Evolutionary conservation across 2,888 invertebrate genomes (phyloP), one percentile per base, ranked within the genome.

Genomic region (Drosophila histrio): DNA sequence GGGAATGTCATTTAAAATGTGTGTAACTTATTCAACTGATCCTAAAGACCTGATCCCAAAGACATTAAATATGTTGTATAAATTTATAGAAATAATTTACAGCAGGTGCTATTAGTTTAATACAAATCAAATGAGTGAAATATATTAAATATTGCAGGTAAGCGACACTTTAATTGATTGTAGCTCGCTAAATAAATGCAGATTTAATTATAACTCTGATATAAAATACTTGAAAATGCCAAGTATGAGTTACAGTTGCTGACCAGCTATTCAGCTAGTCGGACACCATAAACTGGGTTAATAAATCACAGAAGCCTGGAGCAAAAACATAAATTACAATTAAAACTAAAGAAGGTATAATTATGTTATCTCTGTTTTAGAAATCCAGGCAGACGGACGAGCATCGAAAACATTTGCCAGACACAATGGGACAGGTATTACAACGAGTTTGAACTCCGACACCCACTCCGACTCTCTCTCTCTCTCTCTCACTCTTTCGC

Each of bases 261-360:
- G 26, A 38, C 36, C 44, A 47, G 1, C 13, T 13, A 26, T 28
- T n/a, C 8, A 30, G 7, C 17, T 8, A 22, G 7, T 54, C 11
- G 24, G n/a, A 41, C 30, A 38, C 47, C 2, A 7, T 26, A 26
- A 44, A 8, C 24, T 24, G 15, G 34, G 28, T 43, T 52, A 56
- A 80, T 80, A 87, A 87, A 81, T 81, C 73, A 81, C 59, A 13
- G 2, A n/a, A 19, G 19, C 60, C 44, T 28, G 49, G 22, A 52
- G 68, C 65, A 32, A 21, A 56, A 57, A 47, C 85, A 81, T 81
- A 81, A 84, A 84, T 84, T 81, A 79, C 79, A 81, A 81, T 81
- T 81, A 80, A 78, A 71, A 59, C 81, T 61, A 64, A 71, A 71
- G 70, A 70, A 68, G 59, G 32, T 61, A 58, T 84, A 74, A 81